Evolutionary conservation across 1,140 invertebrate genomes (phyloP), one percentile per base, ranked within the genome.

Genomic region (Apocrypta bakeri): DNA sequence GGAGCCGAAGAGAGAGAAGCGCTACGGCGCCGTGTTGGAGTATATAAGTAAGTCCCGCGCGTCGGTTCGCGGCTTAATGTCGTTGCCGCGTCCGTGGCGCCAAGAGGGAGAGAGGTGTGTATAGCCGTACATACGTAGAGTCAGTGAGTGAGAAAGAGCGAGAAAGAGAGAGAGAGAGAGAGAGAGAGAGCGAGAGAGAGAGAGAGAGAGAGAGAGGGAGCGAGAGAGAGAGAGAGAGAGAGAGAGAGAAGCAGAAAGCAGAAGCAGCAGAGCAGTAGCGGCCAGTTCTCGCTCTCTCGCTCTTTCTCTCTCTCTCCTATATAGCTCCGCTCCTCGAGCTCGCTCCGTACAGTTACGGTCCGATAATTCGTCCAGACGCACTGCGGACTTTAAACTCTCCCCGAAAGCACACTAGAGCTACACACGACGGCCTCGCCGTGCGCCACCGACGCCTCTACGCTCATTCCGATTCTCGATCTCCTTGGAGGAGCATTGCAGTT

Each of bases 31-130:
- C 86, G 85, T 84, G 86, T 77, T 33, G 24, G 88, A 87, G 88
- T 90, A 88, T 90, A 91, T 90, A 91, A 91, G 90, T 91, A 91
- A 90, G 90, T 90, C 88, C 90, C 88, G 86, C 89, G 85, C 88
- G 86, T 82, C 87, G 89, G 87, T 86, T 85, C 86, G 89, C 88
- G 88, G 87, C 87, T 91, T 91, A 91, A 91, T 91, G 90, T 90
- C 89, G 88, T 90, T 88, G 88, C 87, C 87, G 89, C 90, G 87
- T 91, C 87, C 89, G 89, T 91, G 90, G 90, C 90, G 89, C 89
- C 90, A 91, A 90, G 88, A 90, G 88, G 88, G 89, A 88, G 89
- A 88, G 88, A 87, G 83, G 83, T 85, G 82, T 84, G 9, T 56
- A 56, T n/a, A 56, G 48, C 48, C 48, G 21, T 81, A 84, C 77